Conservation (phyloP, 2,797 vertebrate genomes). For the Pantherophis vulpinus region DNA sequence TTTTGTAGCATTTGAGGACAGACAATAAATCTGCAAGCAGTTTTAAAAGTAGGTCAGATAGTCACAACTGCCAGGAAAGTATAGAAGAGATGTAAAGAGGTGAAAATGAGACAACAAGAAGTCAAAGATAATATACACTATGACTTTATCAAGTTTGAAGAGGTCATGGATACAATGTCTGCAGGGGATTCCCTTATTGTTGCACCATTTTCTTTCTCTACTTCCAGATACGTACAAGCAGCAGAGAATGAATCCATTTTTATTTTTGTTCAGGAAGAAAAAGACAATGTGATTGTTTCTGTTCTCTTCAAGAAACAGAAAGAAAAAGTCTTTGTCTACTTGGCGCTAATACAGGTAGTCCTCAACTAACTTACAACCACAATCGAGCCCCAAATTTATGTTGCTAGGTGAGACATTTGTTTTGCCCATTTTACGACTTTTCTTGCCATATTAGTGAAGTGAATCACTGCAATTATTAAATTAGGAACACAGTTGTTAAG, state of each 20-base stretch:
- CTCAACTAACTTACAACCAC: too few relatives aligned
- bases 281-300: neutral
- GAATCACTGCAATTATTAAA: too few relatives aligned
- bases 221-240: neutral
- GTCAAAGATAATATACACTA: neutral
- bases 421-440: too few relatives aligned
- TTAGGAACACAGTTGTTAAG: too few relatives aligned
- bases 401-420: too few relatives aligned
- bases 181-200: neutral
- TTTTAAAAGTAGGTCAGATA: neutral
- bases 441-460: too few relatives aligned
- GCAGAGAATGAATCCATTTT: neutral
- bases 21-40: neutral
- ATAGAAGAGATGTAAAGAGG: neutral
- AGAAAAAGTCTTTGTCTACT: neutral
- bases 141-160: too few relatives aligned
- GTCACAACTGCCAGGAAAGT: neutral
- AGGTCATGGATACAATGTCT: neutral
- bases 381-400: too few relatives aligned
- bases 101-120: neutral
- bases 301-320: neutral
- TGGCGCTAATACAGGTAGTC: neutral
- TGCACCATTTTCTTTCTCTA: neutral
- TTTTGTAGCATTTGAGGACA: neutral
- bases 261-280: neutral